A percentile compares a stretch with the other conserved stretches of the same genome.
These are phyloP conservation scores for Petrosia ficiformis DNA, from an alignment of 37 sponge, comb jelly and placozoan species.

Conservation along the genomic window DNA sequence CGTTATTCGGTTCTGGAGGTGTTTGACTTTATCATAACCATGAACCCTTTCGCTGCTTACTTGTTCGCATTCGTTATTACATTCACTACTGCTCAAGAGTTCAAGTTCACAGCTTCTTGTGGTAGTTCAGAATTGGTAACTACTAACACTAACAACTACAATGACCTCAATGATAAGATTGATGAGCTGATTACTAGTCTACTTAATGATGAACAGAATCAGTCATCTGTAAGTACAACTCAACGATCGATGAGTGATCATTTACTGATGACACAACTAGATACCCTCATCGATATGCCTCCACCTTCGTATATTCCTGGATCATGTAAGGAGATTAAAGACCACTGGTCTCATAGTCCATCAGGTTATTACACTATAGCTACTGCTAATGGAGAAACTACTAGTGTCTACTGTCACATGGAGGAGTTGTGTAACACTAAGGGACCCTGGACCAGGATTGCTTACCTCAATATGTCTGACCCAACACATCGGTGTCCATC, in stretches of 20 bases:
- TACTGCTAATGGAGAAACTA: background rate
- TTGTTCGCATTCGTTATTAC: background rate
- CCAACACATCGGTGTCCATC: background rate
- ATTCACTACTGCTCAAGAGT: background rate
- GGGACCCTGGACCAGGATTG: background rate
- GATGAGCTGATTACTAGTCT: background rate
- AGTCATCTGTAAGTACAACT: background rate
- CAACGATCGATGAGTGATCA: too few relatives aligned
- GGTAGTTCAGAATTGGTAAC: background rate
- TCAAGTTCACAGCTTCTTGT: background rate
- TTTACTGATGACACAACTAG: too few relatives aligned
- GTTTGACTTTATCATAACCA: too few relatives aligned
- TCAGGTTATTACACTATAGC: background rate
- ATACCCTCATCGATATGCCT: too few relatives aligned
- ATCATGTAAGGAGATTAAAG: background rate
- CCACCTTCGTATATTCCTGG: background rate
- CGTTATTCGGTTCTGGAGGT: too few relatives aligned
- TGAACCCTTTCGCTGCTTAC: too few relatives aligned
- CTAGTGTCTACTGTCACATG: background rate
- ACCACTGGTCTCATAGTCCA: background rate
- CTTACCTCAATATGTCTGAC: background rate
- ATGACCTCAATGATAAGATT: background rate
- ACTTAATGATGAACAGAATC: background rate
- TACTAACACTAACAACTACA: background rate
- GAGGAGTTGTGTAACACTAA: background rate